Evolutionary conservation across 2,888 invertebrate genomes (phyloP).

Genomic region (Lathronympha strigana): DNA sequence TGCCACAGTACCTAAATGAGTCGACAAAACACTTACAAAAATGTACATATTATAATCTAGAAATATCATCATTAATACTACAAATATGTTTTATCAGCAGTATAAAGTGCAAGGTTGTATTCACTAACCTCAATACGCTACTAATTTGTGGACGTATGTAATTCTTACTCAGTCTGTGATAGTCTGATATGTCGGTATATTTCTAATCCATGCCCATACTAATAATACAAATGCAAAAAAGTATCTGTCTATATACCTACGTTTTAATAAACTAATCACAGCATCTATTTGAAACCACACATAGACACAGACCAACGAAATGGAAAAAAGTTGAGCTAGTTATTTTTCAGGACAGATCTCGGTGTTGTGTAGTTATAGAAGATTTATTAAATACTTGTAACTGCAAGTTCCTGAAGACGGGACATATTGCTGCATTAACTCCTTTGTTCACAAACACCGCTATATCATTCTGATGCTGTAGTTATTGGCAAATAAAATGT

Average conservation of each 20-base stretch:
- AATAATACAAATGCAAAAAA: background rate
- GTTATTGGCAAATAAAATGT: conserved; percentile 17
- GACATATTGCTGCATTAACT: conserved; percentile 31
- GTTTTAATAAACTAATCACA: too few species aligned
- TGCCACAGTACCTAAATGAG: too few species aligned
- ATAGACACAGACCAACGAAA: conserved; percentile 15
- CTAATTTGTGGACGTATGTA: background rate
- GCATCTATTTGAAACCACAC: too few species aligned
- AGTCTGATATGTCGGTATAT: background rate
- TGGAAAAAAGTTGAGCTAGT: conserved; percentile 6
- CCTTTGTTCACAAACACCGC: conserved; percentile 31
- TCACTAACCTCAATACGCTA: conserved; percentile 10
- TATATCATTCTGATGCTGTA: conserved; percentile 21
- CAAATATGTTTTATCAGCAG: background rate
- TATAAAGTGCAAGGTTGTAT: conserved; percentile 12
- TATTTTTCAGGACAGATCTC: conserved; percentile 28
- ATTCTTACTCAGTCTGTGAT: background rate
- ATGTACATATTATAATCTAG: too few species aligned
- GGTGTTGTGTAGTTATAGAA: conserved; percentile 19
- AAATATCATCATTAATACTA: background rate
- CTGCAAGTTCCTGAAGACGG: conserved; percentile 20
- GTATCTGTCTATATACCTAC: background rate
- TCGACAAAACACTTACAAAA: too few species aligned
- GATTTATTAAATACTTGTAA: conserved; percentile 24
- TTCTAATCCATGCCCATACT: background rate